Evolutionary conservation across 2,888 invertebrate genomes (phyloP), one percentile per base, ranked within the genome.

Genomic region (Reticulitermes lucifugus): DNA sequence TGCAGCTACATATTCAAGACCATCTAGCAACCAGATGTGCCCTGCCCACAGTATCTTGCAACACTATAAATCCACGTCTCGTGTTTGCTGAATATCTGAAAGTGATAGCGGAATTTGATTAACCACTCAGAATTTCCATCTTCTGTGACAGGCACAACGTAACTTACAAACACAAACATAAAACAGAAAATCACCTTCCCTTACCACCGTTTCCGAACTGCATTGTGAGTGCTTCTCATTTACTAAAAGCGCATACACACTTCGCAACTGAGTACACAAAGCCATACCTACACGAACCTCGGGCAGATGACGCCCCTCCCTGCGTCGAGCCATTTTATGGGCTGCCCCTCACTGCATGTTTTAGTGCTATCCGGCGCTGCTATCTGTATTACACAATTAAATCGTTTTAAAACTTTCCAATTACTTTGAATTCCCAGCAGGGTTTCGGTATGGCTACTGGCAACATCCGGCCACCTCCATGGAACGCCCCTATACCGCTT

Each of bases 401-500:
- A 81, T 41, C 81, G 43, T 43, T 81, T 81, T 81, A 81, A 81
- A 81, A 81, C 35, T 81, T 81, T 65, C 65, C 81, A 81, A 81
- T 81, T 81, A 81, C 81, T 81, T 81, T 81, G 81, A 65, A 81
- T 43, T 81, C 81, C 70, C 81, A 22, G 43, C 21, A 65, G 81
- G 65, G 41, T 43, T 65, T 43, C 43, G 41, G n/a, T 65, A 60
- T 81, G 35, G 41, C 65, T 81, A 21, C 29, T 79, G 35, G 77
- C 46, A 46, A 77, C n/a, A 46, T 77, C 18, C 41, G 41, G 41
- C 35, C 41, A 35, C 0, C 18, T 21, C 14, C 73, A 7, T 73
- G 73, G 18, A 14, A n/a, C 3, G 14, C 29, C 41, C 46, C 75
- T 22, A 12, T 51, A 3, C 43, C 12, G 21, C 41, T n/a, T 51